These are phyloP conservation scores for Danaus chrysippus DNA, from an alignment of 2,888 invertebrate genomes.

Conservation along the genomic window DNA sequence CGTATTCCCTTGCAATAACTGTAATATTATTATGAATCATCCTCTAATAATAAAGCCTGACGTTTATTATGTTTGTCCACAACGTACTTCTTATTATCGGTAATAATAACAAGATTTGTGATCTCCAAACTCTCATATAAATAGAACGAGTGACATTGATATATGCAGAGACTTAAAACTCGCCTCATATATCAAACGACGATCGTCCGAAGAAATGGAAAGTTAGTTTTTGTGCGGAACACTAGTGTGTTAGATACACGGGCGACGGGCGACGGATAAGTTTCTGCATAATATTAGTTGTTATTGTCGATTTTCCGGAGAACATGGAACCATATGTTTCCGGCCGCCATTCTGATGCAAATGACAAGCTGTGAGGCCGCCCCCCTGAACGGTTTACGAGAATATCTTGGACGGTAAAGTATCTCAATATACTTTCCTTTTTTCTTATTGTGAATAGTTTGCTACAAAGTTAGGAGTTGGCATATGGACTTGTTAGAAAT, in stretches of 20 bases:
- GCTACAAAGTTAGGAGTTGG: slow-evolving; percentile 28
- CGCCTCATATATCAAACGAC: slow-evolving; percentile 25
- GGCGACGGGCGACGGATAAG: slow-evolving; percentile 13
- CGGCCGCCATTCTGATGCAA: slow-evolving; percentile 57
- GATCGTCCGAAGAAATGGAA: slow-evolving; percentile 11
- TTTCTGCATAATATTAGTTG: slow-evolving; percentile 23
- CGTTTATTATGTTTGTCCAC: background rate
- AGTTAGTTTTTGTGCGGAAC: slow-evolving; percentile 19
- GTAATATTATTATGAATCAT: too few species aligned
- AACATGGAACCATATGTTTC: slow-evolving; percentile 27
- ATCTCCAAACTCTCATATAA: slow-evolving; percentile 17
- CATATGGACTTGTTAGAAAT: slow-evolving; percentile 32
- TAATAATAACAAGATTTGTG: background rate
- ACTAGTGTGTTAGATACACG: slow-evolving; percentile 25
- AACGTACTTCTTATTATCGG: background rate
- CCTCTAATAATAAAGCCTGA: too few species aligned
- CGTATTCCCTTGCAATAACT: background rate
- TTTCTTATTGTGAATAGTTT: slow-evolving; percentile 43
- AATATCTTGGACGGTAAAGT: slow-evolving; percentile 37
- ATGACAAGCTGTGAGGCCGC: slow-evolving; percentile 44
- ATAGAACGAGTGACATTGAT: slow-evolving; percentile 22
- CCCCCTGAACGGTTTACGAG: slow-evolving; percentile 42
- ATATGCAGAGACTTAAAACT: slow-evolving; percentile 20
- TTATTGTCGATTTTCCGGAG: slow-evolving; percentile 23
- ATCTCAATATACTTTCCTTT: slow-evolving; percentile 18